Base-by-base conservation (phyloP, 2,888 invertebrate species). In the Smittia aterrima region DNA sequence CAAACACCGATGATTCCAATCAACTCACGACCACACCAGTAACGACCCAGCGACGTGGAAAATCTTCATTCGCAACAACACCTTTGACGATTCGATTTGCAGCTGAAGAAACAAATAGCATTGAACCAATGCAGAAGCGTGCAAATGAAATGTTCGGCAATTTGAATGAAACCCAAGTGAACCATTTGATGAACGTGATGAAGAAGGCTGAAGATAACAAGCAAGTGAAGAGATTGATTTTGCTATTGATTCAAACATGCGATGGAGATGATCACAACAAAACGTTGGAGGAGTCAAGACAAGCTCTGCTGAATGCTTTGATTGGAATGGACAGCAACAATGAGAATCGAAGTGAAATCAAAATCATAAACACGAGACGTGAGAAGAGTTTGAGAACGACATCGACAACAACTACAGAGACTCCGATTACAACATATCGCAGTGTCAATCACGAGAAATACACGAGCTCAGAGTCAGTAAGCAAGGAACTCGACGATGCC, bases 141-240 rank as follows among this genome's bases (percentile, higher is more conserved):
- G 90, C 92, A 0, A 90, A 92, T 78, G 88, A 91, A 81, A 88
- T 93, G 78, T 90, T 93, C 80, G 89, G 89, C 0, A 89, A 88
- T 18, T 84, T 92, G 76, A 92, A 93, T 78, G 89, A 89, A 9
- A 89, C 91, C 0, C 91, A 92, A 76, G 87, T 90, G 0, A 86
- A 88, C 75, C 90, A 91, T 77, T 84, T 93, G 74, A 88, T 92
- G 86, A 87, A 88, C 76, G 91, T 92, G 47, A 93, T 93, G 92
- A 89, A 90, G 79, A 90, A 92, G 79, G 92, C 92, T 0, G 89
- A 89, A 77, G 88, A 87, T 77, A 92, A 92, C 77, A 90, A 90
- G 75, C 88, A 90, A 0, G 91, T 92, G 0, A 85, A 90, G 68
- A 85, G 91, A 76, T 83, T 93, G 32, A 89, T 93, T 75, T 82